phyloP scores from a whole-genome alignment of 1,140 invertebrate genomes.

The Trachelipus rathkii region DNA sequence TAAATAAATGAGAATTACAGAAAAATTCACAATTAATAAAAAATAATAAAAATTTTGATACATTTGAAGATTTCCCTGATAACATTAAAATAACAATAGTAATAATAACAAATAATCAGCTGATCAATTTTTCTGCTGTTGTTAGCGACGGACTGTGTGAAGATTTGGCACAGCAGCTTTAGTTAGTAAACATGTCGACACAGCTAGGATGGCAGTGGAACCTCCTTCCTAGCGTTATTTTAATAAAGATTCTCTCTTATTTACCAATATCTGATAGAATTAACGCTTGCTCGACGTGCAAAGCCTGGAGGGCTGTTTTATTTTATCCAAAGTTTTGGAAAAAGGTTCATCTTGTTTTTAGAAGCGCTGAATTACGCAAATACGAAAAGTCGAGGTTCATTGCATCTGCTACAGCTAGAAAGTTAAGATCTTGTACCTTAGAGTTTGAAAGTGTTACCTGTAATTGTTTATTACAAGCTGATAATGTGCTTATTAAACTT shows the following conservation, averaged over 20 bases:
- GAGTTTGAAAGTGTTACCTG: conserved; percentile 52
- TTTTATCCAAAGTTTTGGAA: conserved; percentile 62
- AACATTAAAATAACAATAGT: no score
- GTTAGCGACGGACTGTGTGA: no score
- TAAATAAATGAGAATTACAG: no score
- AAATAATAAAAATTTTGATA: no score
- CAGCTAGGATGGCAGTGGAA: conserved; percentile 53
- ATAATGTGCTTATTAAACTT: conserved; percentile 45
- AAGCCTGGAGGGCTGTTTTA: conserved; percentile 60
- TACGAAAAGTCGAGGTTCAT: conserved; percentile 52
- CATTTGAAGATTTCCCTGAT: no score
- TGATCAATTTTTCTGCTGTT: no score
- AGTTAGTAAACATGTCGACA: conserved; percentile 45
- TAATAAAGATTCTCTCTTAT: conserved; percentile 62
- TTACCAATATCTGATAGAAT: conserved; percentile 57
- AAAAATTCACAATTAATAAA: no score
- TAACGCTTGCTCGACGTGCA: conserved; percentile 59
- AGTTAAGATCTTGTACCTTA: conserved; percentile 51
- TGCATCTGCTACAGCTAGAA: conserved; percentile 52
- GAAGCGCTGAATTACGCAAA: conserved; percentile 51
- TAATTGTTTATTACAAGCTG: conserved; percentile 50
- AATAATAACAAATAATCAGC: no score
- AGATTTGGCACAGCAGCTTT: conserved; percentile 44
- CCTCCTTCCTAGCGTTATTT: conserved; percentile 60
- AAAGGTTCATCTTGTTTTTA: conserved; percentile 51